Percentiles rank a stretch among this genome's conserved stretches.
phyloP scores from a whole-genome alignment of 2,113 vertebrate genomes.

The Dicentrarchus labrax region DNA sequence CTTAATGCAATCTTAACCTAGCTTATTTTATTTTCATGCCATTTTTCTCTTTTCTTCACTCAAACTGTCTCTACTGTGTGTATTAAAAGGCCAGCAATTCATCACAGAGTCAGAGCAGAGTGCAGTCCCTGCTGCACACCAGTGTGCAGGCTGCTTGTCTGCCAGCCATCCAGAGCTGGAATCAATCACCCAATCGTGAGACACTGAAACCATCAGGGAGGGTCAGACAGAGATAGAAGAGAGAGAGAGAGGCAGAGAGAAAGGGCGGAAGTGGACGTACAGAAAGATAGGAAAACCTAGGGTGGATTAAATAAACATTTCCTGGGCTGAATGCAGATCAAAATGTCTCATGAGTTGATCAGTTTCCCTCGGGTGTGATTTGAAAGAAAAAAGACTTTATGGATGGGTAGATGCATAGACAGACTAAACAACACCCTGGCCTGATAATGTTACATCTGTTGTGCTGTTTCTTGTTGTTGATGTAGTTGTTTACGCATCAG shows the following conservation, averaged over 20 bases:
- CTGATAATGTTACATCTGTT: constrained; percentile 3
- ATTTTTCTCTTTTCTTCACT: constrained; percentile 18
- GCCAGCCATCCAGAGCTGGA: constrained; percentile 74
- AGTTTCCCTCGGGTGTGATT: constrained; percentile 25
- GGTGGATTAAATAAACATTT: constrained; percentile 57
- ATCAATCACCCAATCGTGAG: constrained; percentile 82
- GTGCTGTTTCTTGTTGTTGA: neutral
- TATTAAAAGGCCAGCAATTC: constrained; percentile 81
- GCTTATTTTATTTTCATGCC: constrained; percentile 24
- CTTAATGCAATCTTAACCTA: constrained; percentile 26
- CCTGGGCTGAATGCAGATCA: constrained; percentile 37
- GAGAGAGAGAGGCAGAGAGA: constrained; percentile 41
- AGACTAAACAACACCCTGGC: constrained; percentile 27
- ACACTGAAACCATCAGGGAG: constrained; percentile 72
- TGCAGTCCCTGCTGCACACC: constrained; percentile 56
- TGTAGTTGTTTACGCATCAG: constrained; percentile 39
- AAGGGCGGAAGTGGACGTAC: constrained; percentile 38
- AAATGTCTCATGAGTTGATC: constrained; percentile 18
- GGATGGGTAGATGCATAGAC: neutral
- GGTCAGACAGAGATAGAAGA: constrained; percentile 51
- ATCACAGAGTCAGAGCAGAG: constrained; percentile 75
- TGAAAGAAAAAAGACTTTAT: constrained; percentile 11
- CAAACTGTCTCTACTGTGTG: constrained; percentile 54
- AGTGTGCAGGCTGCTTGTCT: constrained; percentile 65
- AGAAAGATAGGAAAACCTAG: constrained; percentile 32